A percentile compares a stretch with the other conserved stretches of the same genome.
Evolutionary conservation across 2,888 invertebrate species (phyloP).

Genomic region (Eilema griseolum): DNA sequence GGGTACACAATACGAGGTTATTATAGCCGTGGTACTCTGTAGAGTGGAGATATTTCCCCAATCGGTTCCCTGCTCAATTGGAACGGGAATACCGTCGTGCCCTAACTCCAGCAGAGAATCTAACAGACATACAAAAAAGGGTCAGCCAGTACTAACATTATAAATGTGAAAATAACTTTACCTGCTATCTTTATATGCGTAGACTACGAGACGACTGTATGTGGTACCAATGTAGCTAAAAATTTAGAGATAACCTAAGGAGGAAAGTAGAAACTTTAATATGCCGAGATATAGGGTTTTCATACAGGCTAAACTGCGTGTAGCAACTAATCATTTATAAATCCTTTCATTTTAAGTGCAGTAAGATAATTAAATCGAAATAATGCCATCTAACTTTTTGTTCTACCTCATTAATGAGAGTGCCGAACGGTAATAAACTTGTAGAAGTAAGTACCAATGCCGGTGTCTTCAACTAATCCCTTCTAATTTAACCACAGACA

Average conservation of each 20-base stretch:
- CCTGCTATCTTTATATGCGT: no score
- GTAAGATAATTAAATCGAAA: background rate
- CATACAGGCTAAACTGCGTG: background rate
- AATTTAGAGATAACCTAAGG: background rate
- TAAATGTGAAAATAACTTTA: no score
- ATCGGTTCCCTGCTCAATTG: no score
- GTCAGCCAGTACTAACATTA: no score
- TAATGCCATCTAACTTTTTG: background rate
- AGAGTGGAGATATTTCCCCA: no score
- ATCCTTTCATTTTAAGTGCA: background rate
- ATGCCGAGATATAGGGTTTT: background rate
- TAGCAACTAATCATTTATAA: background rate
- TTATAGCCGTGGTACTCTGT: no score
- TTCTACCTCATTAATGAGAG: background rate
- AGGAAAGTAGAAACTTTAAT: background rate
- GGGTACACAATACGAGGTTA: no score
- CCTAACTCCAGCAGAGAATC: no score
- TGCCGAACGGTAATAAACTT: background rate
- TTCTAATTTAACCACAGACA: background rate
- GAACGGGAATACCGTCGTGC: no score
- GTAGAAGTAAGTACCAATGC: constrained; percentile 2
- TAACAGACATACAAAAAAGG: no score
- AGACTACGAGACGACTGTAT: no score
- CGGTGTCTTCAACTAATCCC: background rate
- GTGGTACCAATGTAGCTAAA: background rate